Conservation (phyloP, 2,888 invertebrate genomes). For the Chouioia cunea region DNA sequence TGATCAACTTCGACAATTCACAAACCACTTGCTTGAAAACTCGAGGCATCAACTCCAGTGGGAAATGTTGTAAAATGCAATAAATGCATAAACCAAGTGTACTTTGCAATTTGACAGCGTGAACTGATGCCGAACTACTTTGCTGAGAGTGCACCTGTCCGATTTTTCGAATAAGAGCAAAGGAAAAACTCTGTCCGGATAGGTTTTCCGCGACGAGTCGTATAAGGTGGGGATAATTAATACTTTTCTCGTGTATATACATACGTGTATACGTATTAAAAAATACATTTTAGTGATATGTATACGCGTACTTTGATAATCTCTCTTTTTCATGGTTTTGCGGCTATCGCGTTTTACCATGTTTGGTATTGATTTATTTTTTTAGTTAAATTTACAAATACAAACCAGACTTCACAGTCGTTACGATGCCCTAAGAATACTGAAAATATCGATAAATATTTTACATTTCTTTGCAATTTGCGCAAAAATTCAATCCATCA, state of each 20-base stretch:
- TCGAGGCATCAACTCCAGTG: too few species aligned
- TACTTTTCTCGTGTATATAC: not conserved
- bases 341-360: not conserved
- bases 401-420: too few species aligned
- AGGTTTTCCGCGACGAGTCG: not conserved
- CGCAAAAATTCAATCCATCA: too few species aligned
- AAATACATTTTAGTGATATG: not conserved
- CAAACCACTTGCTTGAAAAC: too few species aligned
- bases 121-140: not conserved
- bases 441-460: too few species aligned
- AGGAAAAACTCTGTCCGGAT: not conserved
- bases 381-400: too few species aligned
- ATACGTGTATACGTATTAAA: not conserved
- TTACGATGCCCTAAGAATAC: too few species aligned
- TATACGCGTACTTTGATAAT: not conserved
- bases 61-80: too few species aligned
- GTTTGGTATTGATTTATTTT: too few species aligned
- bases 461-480: too few species aligned
- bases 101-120: not conserved
- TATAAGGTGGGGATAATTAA: conserved; percentile 30
- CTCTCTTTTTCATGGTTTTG: not conserved
- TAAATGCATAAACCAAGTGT: not conserved
- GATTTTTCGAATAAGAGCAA: not conserved
- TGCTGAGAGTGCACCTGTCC: not conserved
- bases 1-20: too few species aligned